Conservation (phyloP, 2,888 invertebrate species). For the Autographa gamma region DNA sequence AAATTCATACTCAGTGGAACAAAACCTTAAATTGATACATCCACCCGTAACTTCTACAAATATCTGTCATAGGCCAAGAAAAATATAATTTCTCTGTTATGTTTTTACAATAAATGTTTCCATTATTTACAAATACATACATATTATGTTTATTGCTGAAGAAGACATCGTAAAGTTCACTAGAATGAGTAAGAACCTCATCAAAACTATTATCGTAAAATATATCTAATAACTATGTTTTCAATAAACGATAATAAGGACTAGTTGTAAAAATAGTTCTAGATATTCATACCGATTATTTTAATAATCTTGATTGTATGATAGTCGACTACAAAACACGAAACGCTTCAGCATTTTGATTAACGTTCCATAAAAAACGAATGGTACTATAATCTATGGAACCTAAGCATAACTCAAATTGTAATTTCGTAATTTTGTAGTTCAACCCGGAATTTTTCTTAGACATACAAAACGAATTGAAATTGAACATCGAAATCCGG, state of each 20-base stretch:
- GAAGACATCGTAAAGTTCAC: slow-evolving; percentile 80
- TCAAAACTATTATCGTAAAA: slow-evolving; percentile 77
- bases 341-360: slow-evolving; percentile 34
- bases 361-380: slow-evolving; percentile 31
- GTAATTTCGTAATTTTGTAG: slow-evolving; percentile 33
- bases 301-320: slow-evolving; percentile 67
- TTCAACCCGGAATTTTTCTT: slow-evolving; percentile 46
- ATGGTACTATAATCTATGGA: slow-evolving; percentile 21
- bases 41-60: slow-evolving; percentile 74
- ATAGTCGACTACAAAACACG: slow-evolving; percentile 54
- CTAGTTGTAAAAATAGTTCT: slow-evolving; percentile 87
- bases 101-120: slow-evolving; percentile 82
- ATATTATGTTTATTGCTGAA: slow-evolving; percentile 85
- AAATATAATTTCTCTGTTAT: slow-evolving; percentile 85
- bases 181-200: slow-evolving; percentile 76
- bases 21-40: slow-evolving; percentile 52
- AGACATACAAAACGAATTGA: slow-evolving; percentile 58
- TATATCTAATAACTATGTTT: slow-evolving; percentile 80
- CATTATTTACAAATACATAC: slow-evolving; percentile 86
- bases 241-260: slow-evolving; percentile 83
- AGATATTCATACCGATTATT: slow-evolving; percentile 73
- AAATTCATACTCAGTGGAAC: slow-evolving; percentile 37
- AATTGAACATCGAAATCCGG: slow-evolving; percentile 59
- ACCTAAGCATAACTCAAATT: slow-evolving; percentile 29
- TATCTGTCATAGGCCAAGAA: slow-evolving; percentile 82